These are phyloP conservation scores for Cyanoramphus novaezelandiae DNA, from an alignment of 2,113 vertebrate genomes.

Conservation along the genomic window DNA sequence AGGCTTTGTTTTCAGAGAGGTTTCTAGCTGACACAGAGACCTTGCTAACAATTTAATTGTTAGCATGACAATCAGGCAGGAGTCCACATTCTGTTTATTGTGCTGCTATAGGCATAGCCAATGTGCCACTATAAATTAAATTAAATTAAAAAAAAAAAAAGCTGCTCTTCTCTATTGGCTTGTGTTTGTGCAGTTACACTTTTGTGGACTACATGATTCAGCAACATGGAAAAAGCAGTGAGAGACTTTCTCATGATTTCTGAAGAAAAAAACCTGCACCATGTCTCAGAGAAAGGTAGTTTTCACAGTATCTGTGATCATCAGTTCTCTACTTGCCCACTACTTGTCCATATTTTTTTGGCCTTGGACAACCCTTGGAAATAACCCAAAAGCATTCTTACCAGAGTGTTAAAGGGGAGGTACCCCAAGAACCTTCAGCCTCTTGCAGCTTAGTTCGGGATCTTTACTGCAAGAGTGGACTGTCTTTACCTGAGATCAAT, in stretches of 20 bases:
- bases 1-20: background rate
- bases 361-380: background rate
- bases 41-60: background rate
- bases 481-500: background rate
- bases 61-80: background rate
- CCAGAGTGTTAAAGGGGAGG: background rate
- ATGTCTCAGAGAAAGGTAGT: background rate
- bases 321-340: background rate
- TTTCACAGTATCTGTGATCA: background rate
- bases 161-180: background rate
- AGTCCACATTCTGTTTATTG: background rate
- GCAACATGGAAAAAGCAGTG: background rate
- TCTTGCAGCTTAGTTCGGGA: background rate
- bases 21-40: background rate
- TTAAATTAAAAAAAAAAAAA: background rate
- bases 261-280: background rate
- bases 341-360: background rate
- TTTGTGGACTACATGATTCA: background rate
- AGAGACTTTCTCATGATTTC: background rate
- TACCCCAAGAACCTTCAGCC: background rate
- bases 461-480: rapidly evolving
- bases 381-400: background rate
- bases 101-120: background rate
- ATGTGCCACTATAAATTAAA: background rate
- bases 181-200: background rate